Conservation (phyloP, 1,140 invertebrate genomes). For the Drosophila rhopaloa region DNA sequence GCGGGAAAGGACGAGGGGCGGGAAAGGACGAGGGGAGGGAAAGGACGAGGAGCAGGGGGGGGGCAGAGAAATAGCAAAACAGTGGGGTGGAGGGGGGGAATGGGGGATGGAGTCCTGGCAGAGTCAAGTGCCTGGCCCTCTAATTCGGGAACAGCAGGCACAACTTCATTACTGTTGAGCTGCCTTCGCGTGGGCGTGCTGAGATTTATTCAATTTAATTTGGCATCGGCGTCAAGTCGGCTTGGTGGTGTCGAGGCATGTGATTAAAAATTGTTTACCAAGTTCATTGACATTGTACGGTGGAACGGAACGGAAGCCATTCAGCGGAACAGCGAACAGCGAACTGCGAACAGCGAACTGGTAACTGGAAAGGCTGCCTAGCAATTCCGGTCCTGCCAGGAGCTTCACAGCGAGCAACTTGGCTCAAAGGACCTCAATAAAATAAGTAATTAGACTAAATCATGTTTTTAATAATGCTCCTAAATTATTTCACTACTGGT, state of each 20-base stretch:
- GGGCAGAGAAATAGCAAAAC: no score
- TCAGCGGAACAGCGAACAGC: not conserved
- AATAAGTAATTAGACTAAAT: slow-evolving; percentile 2
- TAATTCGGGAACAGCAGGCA: slow-evolving; percentile 17
- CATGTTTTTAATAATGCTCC: not conserved
- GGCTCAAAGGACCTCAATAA: not conserved
- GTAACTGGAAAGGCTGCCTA: slow-evolving; percentile 22
- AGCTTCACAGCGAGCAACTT: not conserved
- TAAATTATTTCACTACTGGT: not conserved
- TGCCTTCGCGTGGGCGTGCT: slow-evolving; percentile 44
- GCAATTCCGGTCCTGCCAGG: slow-evolving; percentile 48
- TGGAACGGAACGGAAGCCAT: slow-evolving; percentile 13
- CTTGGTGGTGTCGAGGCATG: slow-evolving; percentile 36
- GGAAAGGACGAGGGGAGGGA: no score
- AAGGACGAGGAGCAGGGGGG: no score
- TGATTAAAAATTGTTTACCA: slow-evolving; percentile 82
- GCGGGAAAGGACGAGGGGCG: not conserved
- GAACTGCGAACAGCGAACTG: not conserved
- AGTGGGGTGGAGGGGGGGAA: not conserved
- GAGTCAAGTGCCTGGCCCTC: not conserved
- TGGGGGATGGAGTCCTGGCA: not conserved
- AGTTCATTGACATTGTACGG: slow-evolving; percentile 70
- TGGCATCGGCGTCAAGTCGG: slow-evolving; percentile 65
- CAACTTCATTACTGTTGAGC: slow-evolving; percentile 56
- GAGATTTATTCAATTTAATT: slow-evolving; percentile 82